Conservation (phyloP, 2,113 vertebrate genomes). For the Kobus ellipsiprymnus region DNA sequence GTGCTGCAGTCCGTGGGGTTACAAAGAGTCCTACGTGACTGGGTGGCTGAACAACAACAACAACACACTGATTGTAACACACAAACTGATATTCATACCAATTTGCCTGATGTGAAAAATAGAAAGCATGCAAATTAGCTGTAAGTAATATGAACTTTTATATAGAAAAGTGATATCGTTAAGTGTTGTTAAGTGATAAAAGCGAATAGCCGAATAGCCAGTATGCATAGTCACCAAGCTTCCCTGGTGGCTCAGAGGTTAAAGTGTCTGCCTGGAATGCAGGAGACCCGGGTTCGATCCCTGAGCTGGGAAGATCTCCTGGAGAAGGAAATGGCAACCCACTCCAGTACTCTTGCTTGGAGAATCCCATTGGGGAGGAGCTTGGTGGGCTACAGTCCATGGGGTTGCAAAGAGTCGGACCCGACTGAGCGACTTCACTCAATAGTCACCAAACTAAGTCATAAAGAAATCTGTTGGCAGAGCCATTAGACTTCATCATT, state of each 20-base stretch:
- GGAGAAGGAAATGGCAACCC: too few species aligned
- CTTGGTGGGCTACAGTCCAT: too few species aligned
- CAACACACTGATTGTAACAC: neutral
- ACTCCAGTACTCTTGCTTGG: too few species aligned
- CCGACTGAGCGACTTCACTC: too few species aligned
- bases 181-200: neutral
- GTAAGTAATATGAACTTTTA: neutral
- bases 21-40: neutral
- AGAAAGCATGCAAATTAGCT: neutral
- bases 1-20: neutral
- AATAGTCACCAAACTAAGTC: neutral
- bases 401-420: too few species aligned
- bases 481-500: neutral
- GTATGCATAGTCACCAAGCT: neutral
- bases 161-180: neutral
- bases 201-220: accelerated
- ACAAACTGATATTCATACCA: neutral
- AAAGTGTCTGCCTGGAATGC: too few species aligned
- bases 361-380: too few species aligned
- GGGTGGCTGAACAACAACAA: neutral
- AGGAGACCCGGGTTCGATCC: too few species aligned
- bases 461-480: neutral
- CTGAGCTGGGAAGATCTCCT: too few species aligned
- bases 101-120: neutral
- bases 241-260: too few species aligned